Evolutionary conservation across 2,113 vertebrate genomes (phyloP), one percentile per base, ranked within the genome.

Genomic region (Symphodus melops): DNA sequence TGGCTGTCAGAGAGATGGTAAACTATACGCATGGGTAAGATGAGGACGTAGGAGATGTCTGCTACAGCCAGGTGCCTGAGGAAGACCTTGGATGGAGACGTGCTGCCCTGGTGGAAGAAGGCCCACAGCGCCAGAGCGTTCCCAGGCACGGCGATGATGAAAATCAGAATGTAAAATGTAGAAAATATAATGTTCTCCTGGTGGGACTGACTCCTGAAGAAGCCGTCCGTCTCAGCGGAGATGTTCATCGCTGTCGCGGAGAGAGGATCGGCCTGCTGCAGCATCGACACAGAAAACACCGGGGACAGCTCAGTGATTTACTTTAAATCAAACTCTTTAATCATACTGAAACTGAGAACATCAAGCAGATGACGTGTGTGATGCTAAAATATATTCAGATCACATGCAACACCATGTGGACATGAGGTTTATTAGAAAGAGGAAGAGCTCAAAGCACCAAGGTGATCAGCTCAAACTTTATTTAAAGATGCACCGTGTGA

Each of bases 71-170:
- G 89, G 52, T 93, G 86, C 68, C 44, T 83, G 37, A 95, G 88
- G 57, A 93, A 93, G 46, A 94, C 79, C 33, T 81, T 87, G 0
- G 87, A 86, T 23, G 91, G 76, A 19, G 89, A 88, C 0, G 53
- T 79, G 48, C 21, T 56, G 12, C 73, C 58, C n/a, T 90, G 84
- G 7, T 23, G 58, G 68, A 52, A 75, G 73, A 94, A 94, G 11
- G 92, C 76, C 90, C 93, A 93, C 64, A 95, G 79, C 0, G 93
- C 93, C 74, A 94, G 42, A 2, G 56, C 54, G 39, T 94, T 94
- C 11, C 89, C 91, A 21, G 94, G 93, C 4, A 94, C 85, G 0
- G 93, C 93, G 0, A 93, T 10, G 72, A 91, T 42, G 66, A 93
- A 91, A 39, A 95, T 41, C 64, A 91, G 19, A 19, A 82, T 82